Base-by-base conservation (phyloP, 2,797 vertebrate genomes). In the Girardinus metallicus region DNA sequence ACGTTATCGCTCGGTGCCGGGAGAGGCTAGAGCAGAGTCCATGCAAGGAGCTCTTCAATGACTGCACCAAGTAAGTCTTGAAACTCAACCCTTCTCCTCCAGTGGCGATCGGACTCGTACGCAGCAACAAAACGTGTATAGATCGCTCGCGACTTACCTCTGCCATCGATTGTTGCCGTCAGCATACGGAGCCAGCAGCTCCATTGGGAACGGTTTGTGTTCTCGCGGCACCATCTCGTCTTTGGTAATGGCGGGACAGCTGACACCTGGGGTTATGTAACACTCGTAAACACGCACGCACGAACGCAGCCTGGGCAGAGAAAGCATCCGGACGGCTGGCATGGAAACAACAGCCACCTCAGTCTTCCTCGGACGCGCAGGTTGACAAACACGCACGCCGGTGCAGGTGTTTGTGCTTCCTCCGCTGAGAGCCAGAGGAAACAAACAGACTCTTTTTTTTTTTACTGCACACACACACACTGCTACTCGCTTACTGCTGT, bases 31-130 rank as follows among this genome's bases (percentile, higher is more conserved):
- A 96, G 86, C 95, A 97, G 91, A 96, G 85, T 86, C 97, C 96
- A 34, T 96, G 95, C 91, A 97, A 96, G 89, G 97, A 97, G 75
- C 92, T 97, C 89, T 99, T 98, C 83, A 94, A 96, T 85, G 97
- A 97, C 83, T 98, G 97, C 89, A 93, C 94, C 76, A 96, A 96
- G 98, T 99, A 93, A 91, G 96, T 87, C 80, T 82, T 53, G 12
- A n/a, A 55, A 29, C 51, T 16, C 13, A 46, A 72, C 15, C 41
- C 16, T 44, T 53, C 43, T 31, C 51, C 75, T 11, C 70, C 5
- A 16, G 66, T 76, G 76, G 44, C n/a, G 72, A 41, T 75, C 73
- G 3, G 13, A 74, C 18, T 29, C 12, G 23, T 11, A 13, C 2
- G 46, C 72, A 23, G 31, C 71, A 73, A 9, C n/a, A 26, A n/a